phyloP scores from a whole-genome alignment of 2,888 invertebrate species.

The Stenoptilia bipunctidactyla region DNA sequence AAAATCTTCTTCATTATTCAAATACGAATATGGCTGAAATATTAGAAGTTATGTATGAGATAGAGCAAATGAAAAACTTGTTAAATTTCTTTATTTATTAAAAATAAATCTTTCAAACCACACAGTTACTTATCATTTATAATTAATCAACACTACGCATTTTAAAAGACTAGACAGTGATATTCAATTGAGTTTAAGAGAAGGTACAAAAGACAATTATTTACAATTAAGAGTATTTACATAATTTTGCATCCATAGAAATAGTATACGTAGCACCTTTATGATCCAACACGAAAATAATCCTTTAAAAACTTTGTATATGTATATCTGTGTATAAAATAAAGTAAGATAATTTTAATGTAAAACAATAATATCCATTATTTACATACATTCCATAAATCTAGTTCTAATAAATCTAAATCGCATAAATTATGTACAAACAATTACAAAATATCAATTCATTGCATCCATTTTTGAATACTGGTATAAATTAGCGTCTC shows the following conservation, averaged over 20 bases:
- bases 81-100: constrained; percentile 25
- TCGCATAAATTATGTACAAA: constrained; percentile 23
- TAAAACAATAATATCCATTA: neutral
- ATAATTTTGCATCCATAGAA: constrained; percentile 3
- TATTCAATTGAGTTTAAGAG: constrained; percentile 41
- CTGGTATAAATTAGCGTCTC: constrained; percentile 46
- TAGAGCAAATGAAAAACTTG: neutral
- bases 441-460: neutral
- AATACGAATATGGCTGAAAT: no score
- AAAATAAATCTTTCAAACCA: constrained; percentile 52
- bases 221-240: constrained; percentile 12
- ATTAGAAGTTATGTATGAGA: no score
- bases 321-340: neutral
- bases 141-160: neutral
- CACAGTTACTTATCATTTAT: constrained; percentile 43
- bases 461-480: constrained; percentile 26
- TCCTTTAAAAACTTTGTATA: no score
- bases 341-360: neutral
- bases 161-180: constrained; percentile 64
- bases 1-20: no score
- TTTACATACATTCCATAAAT: neutral
- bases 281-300: constrained; percentile 28
- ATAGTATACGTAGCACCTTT: constrained; percentile 38
- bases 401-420: neutral
- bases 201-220: constrained; percentile 15